Evolutionary conservation across 2,797 vertebrate species (phyloP).

Genomic region (Mastacembelus armatus): DNA sequence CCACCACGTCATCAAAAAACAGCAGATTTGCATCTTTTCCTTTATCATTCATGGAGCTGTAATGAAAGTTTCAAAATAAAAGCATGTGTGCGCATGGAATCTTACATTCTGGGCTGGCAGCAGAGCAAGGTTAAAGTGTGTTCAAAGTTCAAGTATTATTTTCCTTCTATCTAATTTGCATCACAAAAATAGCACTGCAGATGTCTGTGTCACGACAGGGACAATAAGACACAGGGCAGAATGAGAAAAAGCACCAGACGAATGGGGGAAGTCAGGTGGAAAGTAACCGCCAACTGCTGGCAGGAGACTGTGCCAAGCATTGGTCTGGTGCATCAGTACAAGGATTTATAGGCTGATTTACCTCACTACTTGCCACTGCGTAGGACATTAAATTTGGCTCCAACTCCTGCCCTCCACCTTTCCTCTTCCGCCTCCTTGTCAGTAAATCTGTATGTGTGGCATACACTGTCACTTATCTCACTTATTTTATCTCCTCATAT

Average conservation of each 20-base stretch:
- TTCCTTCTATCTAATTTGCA: constrained; percentile 2
- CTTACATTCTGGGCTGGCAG: not conserved
- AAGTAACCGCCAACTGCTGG: constrained; percentile 56
- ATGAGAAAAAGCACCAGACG: constrained; percentile 42
- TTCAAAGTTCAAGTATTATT: not conserved
- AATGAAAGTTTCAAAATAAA: constrained; percentile 8
- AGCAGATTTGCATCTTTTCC: not conserved
- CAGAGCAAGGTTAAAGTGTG: not conserved
- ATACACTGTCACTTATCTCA: constrained; percentile 14
- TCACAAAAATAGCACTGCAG: constrained; percentile 30
- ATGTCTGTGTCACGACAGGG: constrained; percentile 33
- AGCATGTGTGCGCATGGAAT: not conserved
- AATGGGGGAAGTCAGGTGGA: constrained; percentile 66
- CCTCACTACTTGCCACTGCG: constrained; percentile 49
- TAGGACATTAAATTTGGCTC: constrained; percentile 66
- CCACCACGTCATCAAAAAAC: not conserved
- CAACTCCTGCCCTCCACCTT: constrained; percentile 35
- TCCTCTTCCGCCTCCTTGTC: constrained; percentile 22
- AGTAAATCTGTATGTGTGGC: constrained; percentile 35
- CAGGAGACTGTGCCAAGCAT: constrained; percentile 50
- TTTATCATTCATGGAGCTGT: not conserved
- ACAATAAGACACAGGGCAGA: constrained; percentile 39
- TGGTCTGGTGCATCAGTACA: constrained; percentile 49
- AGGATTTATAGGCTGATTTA: constrained; percentile 73
- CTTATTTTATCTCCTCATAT: not conserved